Evolutionary conservation across 2,888 invertebrate species (phyloP).

Genomic region (Drosophila infuscata): DNA sequence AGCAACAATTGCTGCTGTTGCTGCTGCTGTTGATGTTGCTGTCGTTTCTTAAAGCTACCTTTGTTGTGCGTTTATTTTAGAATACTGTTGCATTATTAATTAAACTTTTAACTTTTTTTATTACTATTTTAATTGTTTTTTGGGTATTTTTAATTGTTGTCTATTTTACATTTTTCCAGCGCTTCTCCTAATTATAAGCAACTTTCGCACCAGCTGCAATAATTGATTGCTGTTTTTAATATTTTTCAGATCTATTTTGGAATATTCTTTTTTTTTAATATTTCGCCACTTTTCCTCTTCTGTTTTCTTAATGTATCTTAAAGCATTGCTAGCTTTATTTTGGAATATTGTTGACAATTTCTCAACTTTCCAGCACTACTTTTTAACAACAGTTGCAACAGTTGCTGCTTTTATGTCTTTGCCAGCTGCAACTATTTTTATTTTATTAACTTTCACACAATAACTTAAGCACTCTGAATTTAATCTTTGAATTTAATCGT

Average conservation of each 20-base stretch:
- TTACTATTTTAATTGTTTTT: neutral
- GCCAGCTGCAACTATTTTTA: neutral
- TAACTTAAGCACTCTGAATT: constrained; percentile 11
- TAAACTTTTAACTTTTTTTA: neutral
- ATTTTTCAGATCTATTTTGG: neutral
- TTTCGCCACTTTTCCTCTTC: neutral
- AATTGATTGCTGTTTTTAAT: no score
- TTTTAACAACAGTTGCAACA: neutral
- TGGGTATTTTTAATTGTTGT: neutral
- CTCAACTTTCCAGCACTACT: neutral
- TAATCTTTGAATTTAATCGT: neutral
- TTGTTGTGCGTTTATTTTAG: constrained; percentile 8
- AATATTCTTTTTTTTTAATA: neutral
- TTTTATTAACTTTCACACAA: neutral
- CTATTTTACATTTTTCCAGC: neutral
- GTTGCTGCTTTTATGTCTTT: neutral
- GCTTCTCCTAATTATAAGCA: neutral
- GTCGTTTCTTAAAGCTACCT: neutral
- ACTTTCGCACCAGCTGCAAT: neutral
- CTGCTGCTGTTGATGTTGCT: neutral
- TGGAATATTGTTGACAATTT: neutral
- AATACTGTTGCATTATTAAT: constrained; percentile 6
- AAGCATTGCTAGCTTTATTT: neutral
- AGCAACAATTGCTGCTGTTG: constrained; percentile 31
- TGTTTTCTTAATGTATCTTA: neutral